Conservation (phyloP, 1,140 invertebrate genomes). For the Latrodectus geometricus region DNA sequence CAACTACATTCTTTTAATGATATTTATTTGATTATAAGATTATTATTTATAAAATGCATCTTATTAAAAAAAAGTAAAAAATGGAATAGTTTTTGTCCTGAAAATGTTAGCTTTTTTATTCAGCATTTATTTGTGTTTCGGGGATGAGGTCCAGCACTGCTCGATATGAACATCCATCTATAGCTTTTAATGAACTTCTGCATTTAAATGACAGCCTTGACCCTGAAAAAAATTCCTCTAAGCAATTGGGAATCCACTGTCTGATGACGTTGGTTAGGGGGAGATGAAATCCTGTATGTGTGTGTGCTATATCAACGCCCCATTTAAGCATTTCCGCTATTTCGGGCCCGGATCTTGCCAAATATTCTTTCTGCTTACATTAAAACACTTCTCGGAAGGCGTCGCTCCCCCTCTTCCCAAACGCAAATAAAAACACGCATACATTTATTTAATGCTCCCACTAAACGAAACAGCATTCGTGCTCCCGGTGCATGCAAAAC, state of each 20-base stretch:
- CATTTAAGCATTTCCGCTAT: conserved; percentile 45
- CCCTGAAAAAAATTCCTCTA: conserved; percentile 21
- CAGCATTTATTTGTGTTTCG: too few species aligned
- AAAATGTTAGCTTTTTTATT: too few species aligned
- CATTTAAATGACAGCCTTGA: conserved; percentile 32
- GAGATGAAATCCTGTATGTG: conserved; percentile 1
- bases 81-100: too few species aligned
- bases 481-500: too few species aligned
- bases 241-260: conserved; percentile 39
- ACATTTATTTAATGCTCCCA: background rate
- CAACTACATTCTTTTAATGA: too few species aligned
- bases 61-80: too few species aligned
- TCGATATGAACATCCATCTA: background rate
- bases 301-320: conserved; percentile 38
- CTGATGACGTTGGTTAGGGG: conserved; percentile 26
- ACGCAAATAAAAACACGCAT: conserved; percentile 29
- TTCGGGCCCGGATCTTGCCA: conserved; percentile 22
- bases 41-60: too few species aligned
- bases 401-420: background rate
- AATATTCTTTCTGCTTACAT: conserved; percentile 26
- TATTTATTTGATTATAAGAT: too few species aligned
- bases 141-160: too few species aligned
- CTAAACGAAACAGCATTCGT: too few species aligned
- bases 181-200: conserved; percentile 2
- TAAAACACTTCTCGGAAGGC: conserved; percentile 27